Percentiles rank a stretch among this genome's conserved stretches.
phyloP scores from a whole-genome alignment of 2,113 vertebrate genomes.

The Xyliphius kryptos region DNA sequence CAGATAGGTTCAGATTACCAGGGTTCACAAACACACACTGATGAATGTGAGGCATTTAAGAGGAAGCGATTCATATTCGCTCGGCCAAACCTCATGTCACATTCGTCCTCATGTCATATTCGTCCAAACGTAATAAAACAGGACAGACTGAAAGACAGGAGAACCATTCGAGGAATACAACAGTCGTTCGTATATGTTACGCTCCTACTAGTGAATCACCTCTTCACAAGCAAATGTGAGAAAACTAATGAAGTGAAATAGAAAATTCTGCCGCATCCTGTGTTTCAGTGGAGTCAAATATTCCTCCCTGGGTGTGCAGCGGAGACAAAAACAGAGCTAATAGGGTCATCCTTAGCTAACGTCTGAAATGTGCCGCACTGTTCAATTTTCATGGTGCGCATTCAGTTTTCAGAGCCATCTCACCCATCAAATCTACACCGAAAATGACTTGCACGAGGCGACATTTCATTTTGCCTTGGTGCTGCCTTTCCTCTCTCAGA shows the following conservation, averaged over 20 bases:
- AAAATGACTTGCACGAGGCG: constrained; percentile 36
- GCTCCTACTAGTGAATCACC: no score
- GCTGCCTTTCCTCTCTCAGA: constrained; percentile 19
- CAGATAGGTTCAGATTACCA: no score
- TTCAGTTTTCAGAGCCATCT: constrained; percentile 44
- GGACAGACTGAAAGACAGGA: no score
- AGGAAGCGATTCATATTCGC: no score
- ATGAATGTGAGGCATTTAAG: no score
- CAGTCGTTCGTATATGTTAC: no score
- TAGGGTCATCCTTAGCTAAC: constrained; percentile 52
- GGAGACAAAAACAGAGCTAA: constrained; percentile 39
- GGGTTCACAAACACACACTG: no score
- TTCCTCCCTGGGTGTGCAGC: constrained; percentile 32
- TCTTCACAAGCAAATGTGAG: no score
- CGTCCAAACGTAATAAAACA: no score
- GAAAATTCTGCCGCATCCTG: constrained; percentile 47
- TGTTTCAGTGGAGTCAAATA: constrained; percentile 45
- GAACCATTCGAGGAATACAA: no score
- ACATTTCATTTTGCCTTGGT: constrained; percentile 40
- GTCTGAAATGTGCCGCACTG: constrained; percentile 46
- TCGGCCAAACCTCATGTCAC: no score
- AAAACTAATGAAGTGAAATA: constrained; percentile 49
- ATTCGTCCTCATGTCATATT: no score
- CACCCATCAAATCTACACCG: constrained; percentile 41
- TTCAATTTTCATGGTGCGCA: constrained; percentile 44